Conservation (phyloP, 2,888 invertebrate genomes). For the Choristoneura rosaceana region DNA sequence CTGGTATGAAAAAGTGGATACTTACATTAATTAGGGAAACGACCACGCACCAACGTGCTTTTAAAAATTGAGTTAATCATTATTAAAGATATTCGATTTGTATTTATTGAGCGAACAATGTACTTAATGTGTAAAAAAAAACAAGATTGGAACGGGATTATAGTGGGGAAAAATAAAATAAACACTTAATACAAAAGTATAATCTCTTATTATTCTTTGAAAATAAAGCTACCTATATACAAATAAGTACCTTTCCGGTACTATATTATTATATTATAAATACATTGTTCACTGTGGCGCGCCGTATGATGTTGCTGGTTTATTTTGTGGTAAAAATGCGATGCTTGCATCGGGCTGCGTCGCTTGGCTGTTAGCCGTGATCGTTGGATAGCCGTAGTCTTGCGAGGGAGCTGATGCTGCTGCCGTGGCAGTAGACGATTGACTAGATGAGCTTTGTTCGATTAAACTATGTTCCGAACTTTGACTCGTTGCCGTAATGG, state of each 20-base stretch:
- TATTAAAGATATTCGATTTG: not conserved
- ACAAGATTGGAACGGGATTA: not conserved
- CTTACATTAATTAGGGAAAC: no score
- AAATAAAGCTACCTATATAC: constrained; percentile 3
- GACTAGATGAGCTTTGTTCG: constrained; percentile 49
- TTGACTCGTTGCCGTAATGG: constrained; percentile 42
- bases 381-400: constrained; percentile 62
- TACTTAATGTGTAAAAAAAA: not conserved
- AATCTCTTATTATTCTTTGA: not conserved
- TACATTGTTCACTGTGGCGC: constrained; percentile 60
- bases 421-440: constrained; percentile 48
- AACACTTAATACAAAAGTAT: not conserved
- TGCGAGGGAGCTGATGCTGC: constrained; percentile 47
- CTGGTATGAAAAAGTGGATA: no score
- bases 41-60: no score
- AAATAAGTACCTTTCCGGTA: not conserved
- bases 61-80: not conserved
- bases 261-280: not conserved
- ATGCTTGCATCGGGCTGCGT: constrained; percentile 50
- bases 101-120: not conserved
- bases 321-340: constrained; percentile 69
- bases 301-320: constrained; percentile 70
- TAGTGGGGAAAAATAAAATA: not conserved
- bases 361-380: constrained; percentile 52
- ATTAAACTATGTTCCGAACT: constrained; percentile 45